Evolutionary conservation across 2,797 vertebrate genomes (phyloP).

Genomic region (Menidia menidia): DNA sequence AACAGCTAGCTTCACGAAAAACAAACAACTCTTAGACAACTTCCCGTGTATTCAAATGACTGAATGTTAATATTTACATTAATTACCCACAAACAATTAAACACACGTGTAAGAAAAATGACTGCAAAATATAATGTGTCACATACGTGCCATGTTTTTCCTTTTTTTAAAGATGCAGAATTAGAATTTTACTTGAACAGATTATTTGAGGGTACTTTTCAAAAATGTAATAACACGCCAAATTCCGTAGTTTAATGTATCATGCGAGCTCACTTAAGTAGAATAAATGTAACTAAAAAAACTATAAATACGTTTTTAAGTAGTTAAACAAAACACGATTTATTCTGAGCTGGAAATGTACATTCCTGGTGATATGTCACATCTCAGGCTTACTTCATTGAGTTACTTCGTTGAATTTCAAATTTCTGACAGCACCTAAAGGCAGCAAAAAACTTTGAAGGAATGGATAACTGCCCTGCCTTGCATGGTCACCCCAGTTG

Average conservation of each 20-base stretch:
- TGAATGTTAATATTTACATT: neutral
- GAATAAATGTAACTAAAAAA: neutral
- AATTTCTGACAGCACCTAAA: conserved; percentile 34
- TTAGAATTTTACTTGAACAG: too few species aligned
- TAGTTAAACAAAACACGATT: neutral
- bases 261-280: neutral
- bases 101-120: too few species aligned
- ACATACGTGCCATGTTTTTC: too few species aligned
- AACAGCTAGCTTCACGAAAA: accelerated
- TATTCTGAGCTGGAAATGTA: neutral
- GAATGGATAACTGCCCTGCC: neutral
- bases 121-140: too few species aligned
- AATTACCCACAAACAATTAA: too few species aligned
- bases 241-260: too few species aligned
- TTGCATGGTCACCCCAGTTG: neutral
- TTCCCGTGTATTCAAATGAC: neutral
- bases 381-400: accelerated
- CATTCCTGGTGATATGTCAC: too few species aligned
- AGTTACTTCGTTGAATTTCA: accelerated
- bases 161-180: too few species aligned
- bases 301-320: neutral
- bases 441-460: conserved; percentile 7
- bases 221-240: too few species aligned
- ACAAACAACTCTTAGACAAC: neutral
- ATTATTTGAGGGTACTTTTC: too few species aligned